Percentiles rank a stretch among this genome's conserved stretches.
Evolutionary conservation across 2,797 vertebrate genomes (phyloP).

Genomic region (Morus bassanus): DNA sequence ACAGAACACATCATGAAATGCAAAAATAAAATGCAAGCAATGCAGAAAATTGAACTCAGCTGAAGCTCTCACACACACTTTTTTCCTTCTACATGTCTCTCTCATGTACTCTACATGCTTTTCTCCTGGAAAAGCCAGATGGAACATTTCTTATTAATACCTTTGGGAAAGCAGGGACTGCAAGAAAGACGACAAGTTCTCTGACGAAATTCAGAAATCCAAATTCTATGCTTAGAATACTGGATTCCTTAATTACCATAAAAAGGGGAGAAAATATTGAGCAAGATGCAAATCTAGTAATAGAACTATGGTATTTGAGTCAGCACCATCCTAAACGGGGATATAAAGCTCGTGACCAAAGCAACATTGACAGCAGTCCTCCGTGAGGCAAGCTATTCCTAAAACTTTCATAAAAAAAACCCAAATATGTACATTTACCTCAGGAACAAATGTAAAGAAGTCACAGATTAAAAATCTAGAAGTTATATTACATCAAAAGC

Average conservation of each 20-base stretch:
- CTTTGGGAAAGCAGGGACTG: not conserved
- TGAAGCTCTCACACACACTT: not conserved
- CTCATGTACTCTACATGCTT: not conserved
- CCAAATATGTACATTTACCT: not conserved
- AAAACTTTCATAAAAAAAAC: rapidly evolving
- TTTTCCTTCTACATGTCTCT: not conserved
- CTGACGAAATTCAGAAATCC: not conserved
- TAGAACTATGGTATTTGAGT: not conserved
- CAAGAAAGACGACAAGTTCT: not conserved
- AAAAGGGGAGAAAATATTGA: not conserved
- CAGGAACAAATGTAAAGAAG: not conserved
- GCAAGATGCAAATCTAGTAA: not conserved
- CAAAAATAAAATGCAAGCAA: not conserved
- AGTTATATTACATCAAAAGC: not conserved
- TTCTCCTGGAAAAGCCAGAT: not conserved
- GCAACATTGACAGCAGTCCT: not conserved
- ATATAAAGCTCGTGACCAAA: not conserved
- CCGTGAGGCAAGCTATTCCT: not conserved
- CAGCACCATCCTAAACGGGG: not conserved
- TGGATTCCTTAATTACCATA: not conserved
- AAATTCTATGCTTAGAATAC: not conserved
- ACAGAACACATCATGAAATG: not conserved
- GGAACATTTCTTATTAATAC: not conserved
- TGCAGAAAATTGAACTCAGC: not conserved
- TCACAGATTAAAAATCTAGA: not conserved